phyloP scores from a whole-genome alignment of 2,113 vertebrate species.

The Recurvirostra avosetta region DNA sequence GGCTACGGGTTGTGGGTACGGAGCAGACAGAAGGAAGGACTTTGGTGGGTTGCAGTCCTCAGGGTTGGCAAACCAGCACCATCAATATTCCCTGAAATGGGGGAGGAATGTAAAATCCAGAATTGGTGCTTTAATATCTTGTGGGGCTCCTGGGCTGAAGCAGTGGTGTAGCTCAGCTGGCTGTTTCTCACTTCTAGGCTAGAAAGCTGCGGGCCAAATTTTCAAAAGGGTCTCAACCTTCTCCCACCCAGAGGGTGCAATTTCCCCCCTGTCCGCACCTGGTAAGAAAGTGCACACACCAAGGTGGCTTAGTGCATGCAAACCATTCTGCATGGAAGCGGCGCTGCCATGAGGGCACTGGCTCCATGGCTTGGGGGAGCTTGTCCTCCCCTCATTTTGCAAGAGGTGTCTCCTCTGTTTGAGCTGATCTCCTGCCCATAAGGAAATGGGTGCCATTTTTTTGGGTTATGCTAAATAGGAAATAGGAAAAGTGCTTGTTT shows the following conservation, averaged over 20 bases:
- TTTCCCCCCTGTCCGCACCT: background rate
- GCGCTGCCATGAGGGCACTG: background rate
- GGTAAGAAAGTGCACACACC: slow-evolving; percentile 35
- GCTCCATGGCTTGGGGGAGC: background rate
- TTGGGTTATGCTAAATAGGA: background rate
- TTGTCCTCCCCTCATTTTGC: background rate
- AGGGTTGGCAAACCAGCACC: background rate
- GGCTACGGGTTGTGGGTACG: background rate
- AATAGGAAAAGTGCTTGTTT: background rate
- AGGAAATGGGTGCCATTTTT: background rate
- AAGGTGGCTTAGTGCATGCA: background rate
- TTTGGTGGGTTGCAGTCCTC: fast-evolving
- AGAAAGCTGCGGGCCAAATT: slow-evolving; percentile 44
- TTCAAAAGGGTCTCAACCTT: slow-evolving; percentile 41
- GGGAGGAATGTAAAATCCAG: background rate
- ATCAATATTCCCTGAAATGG: fast-evolving
- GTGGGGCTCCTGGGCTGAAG: background rate
- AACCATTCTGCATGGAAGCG: background rate
- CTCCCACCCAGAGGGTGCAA: slow-evolving; percentile 32
- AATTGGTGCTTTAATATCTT: background rate
- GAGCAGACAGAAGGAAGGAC: background rate
- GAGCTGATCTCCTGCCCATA: background rate
- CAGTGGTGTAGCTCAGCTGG: background rate
- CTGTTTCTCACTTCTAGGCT: slow-evolving; percentile 55
- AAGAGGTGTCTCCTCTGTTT: background rate